Evolutionary conservation across 2,888 invertebrate genomes (phyloP), one percentile per base, ranked within the genome.

Genomic region (Eupithecia vulgata): DNA sequence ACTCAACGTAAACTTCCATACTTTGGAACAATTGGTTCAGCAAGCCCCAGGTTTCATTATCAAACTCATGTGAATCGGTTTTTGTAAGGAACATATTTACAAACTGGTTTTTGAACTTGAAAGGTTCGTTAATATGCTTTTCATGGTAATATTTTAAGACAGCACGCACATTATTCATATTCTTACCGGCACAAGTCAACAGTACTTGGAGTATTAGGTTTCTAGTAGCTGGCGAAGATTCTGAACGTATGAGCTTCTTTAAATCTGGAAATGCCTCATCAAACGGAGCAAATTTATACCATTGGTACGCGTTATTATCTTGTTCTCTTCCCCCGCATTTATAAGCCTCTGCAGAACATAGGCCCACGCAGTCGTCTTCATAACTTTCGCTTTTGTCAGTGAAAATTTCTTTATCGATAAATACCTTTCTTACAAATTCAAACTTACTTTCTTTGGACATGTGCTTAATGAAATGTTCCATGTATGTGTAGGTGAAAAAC

Each of bases 121-220:
- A 85, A 0, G 90, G 84, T 81, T 92, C 92, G 72, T 92, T 92
- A 15, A 90, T 88, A 76, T 92, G 91, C 75, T 88, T 88, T 6
- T 89, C 86, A 10, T 83, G 80, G 76, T 88, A 90, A 78, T 85
- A 89, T 71, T 88, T 82, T 0, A 92, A 74, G 1, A 92, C 70
- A 30, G 81, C 79, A 42, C 85, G 82, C 35, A 90, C 72, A 73
- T 91, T 75, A 45, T 84, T 75, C 48, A 74, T 75, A 67, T 90
- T 87, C 0, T 74, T 76, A 42, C 81, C 76, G n/a, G 91, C 86
- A 65, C 85, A 87, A 3, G 74, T 73, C 21, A 90, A 67, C n/a
- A 93, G 72, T 10, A 90, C 81, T 42, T 79, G 81, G 15, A 92
- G 78, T 69, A 92, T 91, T 1, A 77, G 74, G 70, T 78, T 83